Percentiles rank a stretch among this genome's conserved stretches.
Conservation (phyloP, 2,113 vertebrate species). For the Cranoglanis bouderius region DNA sequence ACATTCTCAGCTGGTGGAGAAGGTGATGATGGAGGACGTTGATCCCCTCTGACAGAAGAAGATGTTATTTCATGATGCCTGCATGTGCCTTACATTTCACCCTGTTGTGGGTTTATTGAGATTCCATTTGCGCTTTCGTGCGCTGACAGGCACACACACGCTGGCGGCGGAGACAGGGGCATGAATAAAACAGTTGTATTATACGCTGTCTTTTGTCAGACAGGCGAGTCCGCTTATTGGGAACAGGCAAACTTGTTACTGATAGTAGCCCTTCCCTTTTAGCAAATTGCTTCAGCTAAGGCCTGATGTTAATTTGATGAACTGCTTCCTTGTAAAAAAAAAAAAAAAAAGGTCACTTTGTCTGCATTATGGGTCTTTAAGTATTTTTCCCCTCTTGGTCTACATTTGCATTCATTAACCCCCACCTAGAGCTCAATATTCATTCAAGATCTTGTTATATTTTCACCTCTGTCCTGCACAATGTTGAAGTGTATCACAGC, state of each 20-base stretch:
- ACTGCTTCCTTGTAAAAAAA: not conserved
- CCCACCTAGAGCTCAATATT: slow-evolving; percentile 2
- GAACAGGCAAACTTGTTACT: slow-evolving; percentile 63
- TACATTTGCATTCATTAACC: slow-evolving; percentile 3
- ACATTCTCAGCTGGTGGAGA: slow-evolving; percentile 12
- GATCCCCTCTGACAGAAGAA: slow-evolving; percentile 11
- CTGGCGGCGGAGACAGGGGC: slow-evolving; percentile 64
- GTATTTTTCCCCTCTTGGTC: not conserved
- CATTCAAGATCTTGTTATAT: slow-evolving; percentile 3
- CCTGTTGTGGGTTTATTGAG: not conserved
- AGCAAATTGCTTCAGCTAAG: slow-evolving; percentile 11
- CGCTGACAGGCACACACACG: slow-evolving; percentile 30
- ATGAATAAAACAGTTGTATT: slow-evolving; percentile 76
- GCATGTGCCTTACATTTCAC: not conserved
- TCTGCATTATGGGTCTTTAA: not conserved
- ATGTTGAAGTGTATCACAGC: not conserved
- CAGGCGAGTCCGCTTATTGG: slow-evolving; percentile 69
- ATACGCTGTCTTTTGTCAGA: slow-evolving; percentile 69
- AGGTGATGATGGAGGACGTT: not conserved
- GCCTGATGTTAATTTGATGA: slow-evolving; percentile 18
- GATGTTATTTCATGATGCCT: not conserved
- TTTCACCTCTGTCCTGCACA: not conserved
- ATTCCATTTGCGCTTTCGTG: slow-evolving; percentile 39
- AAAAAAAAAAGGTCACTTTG: not conserved
- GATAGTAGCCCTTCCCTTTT: slow-evolving; percentile 41